These are phyloP conservation scores for Carpatolechia fugitivella DNA, from an alignment of 2,888 invertebrate species.

Conservation along the genomic window DNA sequence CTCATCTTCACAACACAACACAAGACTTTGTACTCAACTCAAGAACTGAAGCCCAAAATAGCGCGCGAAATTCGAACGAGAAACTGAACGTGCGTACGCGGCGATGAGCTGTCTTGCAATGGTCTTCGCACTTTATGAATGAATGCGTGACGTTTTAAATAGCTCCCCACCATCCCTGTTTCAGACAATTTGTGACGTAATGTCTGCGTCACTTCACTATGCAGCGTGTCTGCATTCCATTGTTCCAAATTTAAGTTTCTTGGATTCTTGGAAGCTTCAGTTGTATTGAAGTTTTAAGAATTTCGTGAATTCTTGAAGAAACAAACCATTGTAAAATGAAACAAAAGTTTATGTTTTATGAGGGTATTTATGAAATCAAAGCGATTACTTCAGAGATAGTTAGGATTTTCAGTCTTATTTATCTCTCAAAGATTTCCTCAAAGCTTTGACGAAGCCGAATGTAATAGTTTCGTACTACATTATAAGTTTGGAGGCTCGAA, in stretches of 20 bases:
- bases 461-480: too few species aligned
- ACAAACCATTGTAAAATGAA: too few species aligned
- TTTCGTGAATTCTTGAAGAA: not conserved
- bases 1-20: constrained; percentile 63
- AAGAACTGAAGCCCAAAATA: constrained; percentile 30
- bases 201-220: constrained; percentile 17
- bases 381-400: too few species aligned
- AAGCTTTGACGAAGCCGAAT: too few species aligned
- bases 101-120: constrained; percentile 51
- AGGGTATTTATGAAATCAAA: too few species aligned
- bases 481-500: too few species aligned
- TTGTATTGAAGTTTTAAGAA: constrained; percentile 21
- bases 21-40: constrained; percentile 26
- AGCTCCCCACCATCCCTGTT: constrained; percentile 34
- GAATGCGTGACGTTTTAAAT: constrained; percentile 69
- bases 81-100: constrained; percentile 57
- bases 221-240: constrained; percentile 55
- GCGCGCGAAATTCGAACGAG: constrained; percentile 27
- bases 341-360: not conserved
- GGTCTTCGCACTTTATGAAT: constrained; percentile 65
- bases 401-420: too few species aligned
- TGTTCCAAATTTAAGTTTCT: constrained; percentile 21
- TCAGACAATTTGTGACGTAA: constrained; percentile 46
- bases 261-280: constrained; percentile 28
- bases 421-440: too few species aligned